Conservation (phyloP, 2,797 vertebrate species). For the Eutrigla gurnardus region DNA sequence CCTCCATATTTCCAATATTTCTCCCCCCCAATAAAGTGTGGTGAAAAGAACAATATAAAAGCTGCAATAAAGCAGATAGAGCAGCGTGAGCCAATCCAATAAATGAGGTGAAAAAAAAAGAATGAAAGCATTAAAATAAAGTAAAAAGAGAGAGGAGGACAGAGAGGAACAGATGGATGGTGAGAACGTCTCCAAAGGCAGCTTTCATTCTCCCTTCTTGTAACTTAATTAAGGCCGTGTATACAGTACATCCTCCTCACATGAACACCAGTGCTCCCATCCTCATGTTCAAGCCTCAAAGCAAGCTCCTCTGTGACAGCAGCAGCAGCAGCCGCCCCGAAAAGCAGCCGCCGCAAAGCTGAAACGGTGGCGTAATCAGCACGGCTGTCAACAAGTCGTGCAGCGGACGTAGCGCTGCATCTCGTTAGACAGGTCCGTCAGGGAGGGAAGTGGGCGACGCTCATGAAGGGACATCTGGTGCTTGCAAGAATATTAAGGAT, state of each 20-base stretch:
- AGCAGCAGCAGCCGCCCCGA: slow-evolving; percentile 1
- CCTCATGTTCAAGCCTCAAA: slow-evolving; percentile 55
- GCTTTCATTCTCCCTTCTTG: slow-evolving; percentile 59
- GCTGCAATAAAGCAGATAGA: slow-evolving; percentile 29
- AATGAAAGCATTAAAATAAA: slow-evolving; percentile 45
- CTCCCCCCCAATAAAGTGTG: slow-evolving; percentile 15
- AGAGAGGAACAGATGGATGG: slow-evolving; percentile 39
- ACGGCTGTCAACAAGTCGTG: slow-evolving; percentile 54
- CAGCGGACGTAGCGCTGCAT: slow-evolving; percentile 30
- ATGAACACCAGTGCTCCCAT: slow-evolving; percentile 49
- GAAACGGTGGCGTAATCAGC: slow-evolving; percentile 45
- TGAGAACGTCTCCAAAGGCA: slow-evolving; percentile 29
- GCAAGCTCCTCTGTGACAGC: slow-evolving; percentile 52
- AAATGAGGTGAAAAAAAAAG: slow-evolving; percentile 41
- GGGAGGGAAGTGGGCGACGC: no score
- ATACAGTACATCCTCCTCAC: slow-evolving; percentile 34
- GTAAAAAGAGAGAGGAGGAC: slow-evolving; percentile 8
- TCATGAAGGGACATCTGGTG: no score
- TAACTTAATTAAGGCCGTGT: slow-evolving; percentile 68
- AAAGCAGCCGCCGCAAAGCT: slow-evolving; percentile 33
- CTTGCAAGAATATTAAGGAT: no score
- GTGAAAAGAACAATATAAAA: slow-evolving; percentile 41
- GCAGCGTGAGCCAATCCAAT: slow-evolving; percentile 39
- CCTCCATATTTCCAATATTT: slow-evolving; percentile 36
- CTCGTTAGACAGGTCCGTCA: slow-evolving; percentile 25